Evolutionary conservation across 2,888 invertebrate genomes (phyloP), one percentile per base, ranked within the genome.

Genomic region (Plagodis pulveraria): DNA sequence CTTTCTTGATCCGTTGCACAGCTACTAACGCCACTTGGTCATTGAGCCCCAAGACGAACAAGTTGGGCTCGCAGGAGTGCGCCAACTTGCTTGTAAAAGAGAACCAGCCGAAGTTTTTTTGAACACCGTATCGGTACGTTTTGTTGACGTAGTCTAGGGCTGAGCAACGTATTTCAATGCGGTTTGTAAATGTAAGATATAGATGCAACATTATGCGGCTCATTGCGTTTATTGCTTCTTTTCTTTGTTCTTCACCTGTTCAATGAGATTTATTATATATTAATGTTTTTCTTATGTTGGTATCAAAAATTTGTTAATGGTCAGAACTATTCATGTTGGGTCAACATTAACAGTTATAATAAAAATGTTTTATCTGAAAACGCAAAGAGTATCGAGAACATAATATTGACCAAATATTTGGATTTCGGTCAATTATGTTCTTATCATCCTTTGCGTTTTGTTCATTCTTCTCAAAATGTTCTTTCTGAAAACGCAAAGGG

Each of bases 1-100:
- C 65, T 36, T 45, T 54, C 32, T 43, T 58, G 44, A 65, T 65
- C 0, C 49, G 52, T 44, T 56, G 50, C 7, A 64, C 2, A 0
- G 66, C 43, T 11, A 66, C 42, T 10, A 66, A 46, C 0, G 50
- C 62, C 8, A 66, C 44, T 5, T 38, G 43, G 32, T 58, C 56
- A 38, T 62, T 60, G 12, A 64, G 34, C 0, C 63, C 65, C 7
- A 65, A 0, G 0, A 61, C 62, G 67, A 77, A 72, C 67, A 72
- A 63, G 42, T 64, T 64, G 2, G 45, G 65, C 38, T 62, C 63
- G 47, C 67, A 67, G 1, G 65, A 61, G 6, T 67, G 67, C 34
- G 55, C 34, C 52, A 67, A 12, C 36, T 67, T 67, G 45, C 65
- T 63, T 7, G 56, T 35, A 49, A 67, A 63, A 2, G 63, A 59